These are phyloP conservation scores for Pangasius djambal DNA, from an alignment of 2,797 vertebrate species.

Conservation along the genomic window DNA sequence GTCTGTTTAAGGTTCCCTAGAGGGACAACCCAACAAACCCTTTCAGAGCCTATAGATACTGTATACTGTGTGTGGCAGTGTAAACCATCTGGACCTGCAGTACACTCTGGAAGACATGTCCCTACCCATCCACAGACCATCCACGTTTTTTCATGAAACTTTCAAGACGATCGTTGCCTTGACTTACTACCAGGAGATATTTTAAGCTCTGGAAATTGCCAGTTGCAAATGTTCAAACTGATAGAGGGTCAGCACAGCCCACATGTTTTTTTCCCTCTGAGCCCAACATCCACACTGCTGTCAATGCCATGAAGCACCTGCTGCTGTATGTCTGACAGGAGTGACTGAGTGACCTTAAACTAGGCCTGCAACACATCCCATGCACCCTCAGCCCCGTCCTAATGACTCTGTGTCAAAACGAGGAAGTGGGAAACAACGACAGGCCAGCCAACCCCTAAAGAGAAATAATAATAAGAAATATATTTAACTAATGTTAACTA, in stretches of 20 bases:
- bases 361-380: neutral
- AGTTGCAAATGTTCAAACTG: neutral
- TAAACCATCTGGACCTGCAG: neutral
- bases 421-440: conserved; percentile 2
- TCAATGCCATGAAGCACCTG: conserved; percentile 29
- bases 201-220: conserved; percentile 5
- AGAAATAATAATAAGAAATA: neutral
- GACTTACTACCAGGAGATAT: neutral
- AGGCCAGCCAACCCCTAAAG: neutral
- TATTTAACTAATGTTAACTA: neutral
- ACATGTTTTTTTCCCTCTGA: conserved; percentile 3
- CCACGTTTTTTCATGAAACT: neutral
- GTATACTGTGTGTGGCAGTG: neutral
- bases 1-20: neutral
- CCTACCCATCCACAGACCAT: neutral
- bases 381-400: conserved; percentile 8
- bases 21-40: neutral
- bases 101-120: neutral
- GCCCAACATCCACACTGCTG: conserved; percentile 19
- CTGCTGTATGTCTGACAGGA: conserved; percentile 31
- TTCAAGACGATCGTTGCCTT: neutral
- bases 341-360: conserved; percentile 26
- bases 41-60: neutral
- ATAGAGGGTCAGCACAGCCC: conserved; percentile 4
- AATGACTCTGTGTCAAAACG: conserved; percentile 9